Evolutionary conservation across 2,113 vertebrate species (phyloP), one percentile per base, ranked within the genome.

Genomic region (Proterorhinus semilunaris): DNA sequence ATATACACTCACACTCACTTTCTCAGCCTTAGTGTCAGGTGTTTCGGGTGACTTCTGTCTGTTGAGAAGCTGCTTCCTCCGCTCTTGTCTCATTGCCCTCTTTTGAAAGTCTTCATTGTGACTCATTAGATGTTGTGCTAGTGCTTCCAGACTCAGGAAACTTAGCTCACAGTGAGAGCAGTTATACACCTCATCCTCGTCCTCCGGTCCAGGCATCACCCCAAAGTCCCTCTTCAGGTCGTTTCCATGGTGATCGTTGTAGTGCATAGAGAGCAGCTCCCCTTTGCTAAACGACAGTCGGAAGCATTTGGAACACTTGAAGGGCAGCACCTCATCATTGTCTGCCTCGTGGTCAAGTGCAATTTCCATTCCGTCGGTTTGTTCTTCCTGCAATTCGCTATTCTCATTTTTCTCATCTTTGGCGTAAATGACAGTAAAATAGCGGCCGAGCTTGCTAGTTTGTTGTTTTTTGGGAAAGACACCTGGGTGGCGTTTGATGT

Each of bases 381-480:
- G 88, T 0, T 91, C 91, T 36, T 91, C 90, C 3, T 85, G 88
- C 62, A 87, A 1, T 36, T 44, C 63, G 65, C 51, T 52, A 15
- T 7, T 85, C 3, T 76, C 3, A 2, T 82, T 70, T 63, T 91
- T 94, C 67, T 97, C 96, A 0, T 98, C 96, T 7, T 96, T 96
- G 0, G 95, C 94, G 6, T 98, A 99, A 49, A 99, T 95, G 0
- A 97, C 93, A 0, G 97, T 98, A 84, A 98, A 99, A 83, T 98
- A 99, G 52, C 96, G 94, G 12, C 95, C 96, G 0, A 99, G 90
- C 72, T 99, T 99, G 93, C 96, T 98, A 0, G 94, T 90, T 0
- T 98, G 94, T 85, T 99, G 95, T 88, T 96, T 98, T 88, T 99
- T 98, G 4, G 98, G 98, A 87, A 99, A 98, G 69, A 99, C 96